phyloP scores from a whole-genome alignment of 2,113 vertebrate genomes.

The Ochotona princeps region DNA sequence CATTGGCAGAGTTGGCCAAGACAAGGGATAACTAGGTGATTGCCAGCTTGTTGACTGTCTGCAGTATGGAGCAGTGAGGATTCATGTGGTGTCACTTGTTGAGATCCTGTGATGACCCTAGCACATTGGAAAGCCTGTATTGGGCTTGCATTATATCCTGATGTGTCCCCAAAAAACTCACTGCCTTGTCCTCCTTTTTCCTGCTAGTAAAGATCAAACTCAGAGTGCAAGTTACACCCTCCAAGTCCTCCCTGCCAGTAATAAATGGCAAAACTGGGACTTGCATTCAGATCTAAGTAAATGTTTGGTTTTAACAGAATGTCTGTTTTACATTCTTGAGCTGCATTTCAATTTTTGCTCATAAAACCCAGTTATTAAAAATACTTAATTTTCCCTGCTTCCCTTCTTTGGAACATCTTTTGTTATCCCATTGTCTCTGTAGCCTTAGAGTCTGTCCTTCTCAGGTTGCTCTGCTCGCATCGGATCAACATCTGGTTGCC shows the following conservation, averaged over 20 bases:
- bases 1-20: neutral
- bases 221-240: neutral
- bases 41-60: no score
- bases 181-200: neutral
- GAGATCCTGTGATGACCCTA: neutral
- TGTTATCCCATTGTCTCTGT: neutral
- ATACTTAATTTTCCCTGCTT: neutral
- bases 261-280: neutral
- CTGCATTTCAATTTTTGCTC: neutral
- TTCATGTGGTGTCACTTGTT: neutral
- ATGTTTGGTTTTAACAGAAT: neutral
- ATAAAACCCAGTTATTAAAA: neutral
- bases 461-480: neutral
- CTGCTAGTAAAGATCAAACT: neutral
- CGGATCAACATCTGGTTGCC: no score
- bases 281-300: neutral
- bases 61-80: neutral
- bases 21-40: neutral
- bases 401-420: neutral
- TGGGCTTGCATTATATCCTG: neutral
- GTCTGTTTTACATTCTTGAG: neutral
- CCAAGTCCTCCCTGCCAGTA: neutral
- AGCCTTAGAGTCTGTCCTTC: neutral
- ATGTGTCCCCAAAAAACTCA: neutral
- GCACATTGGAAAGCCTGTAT: rapidly evolving